These are phyloP conservation scores for Poeciliopsis presidionis DNA, from an alignment of 2,797 vertebrate genomes.

Conservation along the genomic window DNA sequence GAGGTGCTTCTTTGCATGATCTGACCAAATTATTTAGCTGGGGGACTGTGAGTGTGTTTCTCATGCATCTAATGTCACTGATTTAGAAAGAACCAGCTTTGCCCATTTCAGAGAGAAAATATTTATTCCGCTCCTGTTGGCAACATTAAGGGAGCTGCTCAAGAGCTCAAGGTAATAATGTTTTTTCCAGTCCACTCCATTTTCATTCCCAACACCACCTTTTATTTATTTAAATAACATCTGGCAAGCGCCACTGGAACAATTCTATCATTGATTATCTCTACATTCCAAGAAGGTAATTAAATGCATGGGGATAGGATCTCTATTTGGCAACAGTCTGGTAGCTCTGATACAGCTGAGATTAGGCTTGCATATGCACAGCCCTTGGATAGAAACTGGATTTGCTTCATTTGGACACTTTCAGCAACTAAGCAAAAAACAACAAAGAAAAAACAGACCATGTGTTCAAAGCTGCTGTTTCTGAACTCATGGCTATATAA, in stretches of 20 bases:
- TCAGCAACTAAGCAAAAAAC: background rate
- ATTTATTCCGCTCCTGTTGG: conserved; percentile 76
- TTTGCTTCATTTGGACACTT: background rate
- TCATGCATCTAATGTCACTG: conserved; percentile 79
- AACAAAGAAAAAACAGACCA: background rate
- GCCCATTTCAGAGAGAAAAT: conserved; percentile 76
- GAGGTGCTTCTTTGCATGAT: conserved; percentile 59
- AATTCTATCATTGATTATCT: conserved; percentile 62
- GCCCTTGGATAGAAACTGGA: background rate
- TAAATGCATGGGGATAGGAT: conserved; percentile 35
- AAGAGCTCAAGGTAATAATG: conserved; percentile 82
- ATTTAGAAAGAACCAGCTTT: conserved; percentile 80
- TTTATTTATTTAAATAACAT: conserved; percentile 8
- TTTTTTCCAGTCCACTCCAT: conserved; percentile 65
- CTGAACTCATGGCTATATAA: background rate
- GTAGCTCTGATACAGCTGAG: background rate
- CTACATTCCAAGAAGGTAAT: conserved; percentile 55
- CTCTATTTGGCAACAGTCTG: background rate
- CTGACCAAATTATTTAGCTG: conserved; percentile 69
- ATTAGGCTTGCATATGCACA: background rate
- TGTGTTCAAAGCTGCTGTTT: background rate
- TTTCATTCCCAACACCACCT: conserved; percentile 31
- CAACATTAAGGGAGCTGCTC: conserved; percentile 75
- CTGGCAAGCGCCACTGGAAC: conserved; percentile 46
- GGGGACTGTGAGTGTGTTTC: conserved; percentile 61